phyloP scores from a whole-genome alignment of 2,113 vertebrate genomes.

The Typhlomys cinereus region DNA sequence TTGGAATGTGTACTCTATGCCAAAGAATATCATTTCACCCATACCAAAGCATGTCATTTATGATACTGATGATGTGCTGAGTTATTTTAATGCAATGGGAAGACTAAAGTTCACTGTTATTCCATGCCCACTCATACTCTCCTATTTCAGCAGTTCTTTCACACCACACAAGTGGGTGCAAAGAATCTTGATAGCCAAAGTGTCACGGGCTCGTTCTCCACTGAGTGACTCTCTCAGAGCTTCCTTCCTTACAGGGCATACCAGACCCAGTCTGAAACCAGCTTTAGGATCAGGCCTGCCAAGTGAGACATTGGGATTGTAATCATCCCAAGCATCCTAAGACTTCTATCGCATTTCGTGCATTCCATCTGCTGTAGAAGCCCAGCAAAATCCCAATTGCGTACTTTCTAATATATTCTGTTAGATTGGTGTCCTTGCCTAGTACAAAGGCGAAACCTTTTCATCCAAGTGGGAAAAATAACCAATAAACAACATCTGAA shows the following conservation, averaged over 20 bases:
- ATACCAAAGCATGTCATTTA: background rate
- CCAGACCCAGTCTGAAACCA: background rate
- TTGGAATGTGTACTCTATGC: background rate
- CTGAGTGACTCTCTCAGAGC: background rate
- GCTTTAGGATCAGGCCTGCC: background rate
- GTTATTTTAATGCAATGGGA: background rate
- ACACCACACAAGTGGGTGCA: background rate
- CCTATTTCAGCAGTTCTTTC: constrained; percentile 17
- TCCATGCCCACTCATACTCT: background rate
- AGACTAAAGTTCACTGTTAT: background rate
- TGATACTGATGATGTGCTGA: background rate
- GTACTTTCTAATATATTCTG: constrained; percentile 13
- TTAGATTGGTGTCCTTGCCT: background rate
- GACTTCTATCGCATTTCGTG: background rate
- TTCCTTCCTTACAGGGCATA: background rate
- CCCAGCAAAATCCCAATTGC: background rate
- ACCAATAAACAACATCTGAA: constrained; percentile 49
- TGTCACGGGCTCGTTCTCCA: background rate
- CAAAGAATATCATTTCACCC: background rate
- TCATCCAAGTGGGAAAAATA: constrained; percentile 19
- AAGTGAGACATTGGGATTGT: background rate
- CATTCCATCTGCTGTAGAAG: background rate
- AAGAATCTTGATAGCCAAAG: background rate
- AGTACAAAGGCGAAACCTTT: constrained; percentile 37
- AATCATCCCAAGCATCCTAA: background rate